phyloP scores from a whole-genome alignment of 2,113 vertebrate genomes.

The Dasyprocta punctata region DNA sequence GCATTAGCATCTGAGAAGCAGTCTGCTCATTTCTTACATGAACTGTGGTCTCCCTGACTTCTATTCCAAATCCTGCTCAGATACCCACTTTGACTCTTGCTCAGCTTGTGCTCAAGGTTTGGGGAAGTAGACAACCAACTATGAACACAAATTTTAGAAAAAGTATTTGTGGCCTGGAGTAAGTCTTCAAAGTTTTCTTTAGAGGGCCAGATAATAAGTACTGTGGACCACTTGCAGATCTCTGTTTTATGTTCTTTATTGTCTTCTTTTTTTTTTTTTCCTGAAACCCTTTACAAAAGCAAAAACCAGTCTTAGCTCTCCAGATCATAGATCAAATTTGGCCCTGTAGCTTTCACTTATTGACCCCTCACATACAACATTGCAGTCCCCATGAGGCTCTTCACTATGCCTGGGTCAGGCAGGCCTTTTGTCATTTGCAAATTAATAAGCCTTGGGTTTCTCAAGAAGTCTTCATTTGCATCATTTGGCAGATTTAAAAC shows the following conservation, averaged over 20 bases:
- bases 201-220: not conserved
- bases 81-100: not conserved
- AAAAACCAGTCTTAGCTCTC: constrained; percentile 18
- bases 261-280: not conserved
- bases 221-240: not conserved
- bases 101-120: not conserved
- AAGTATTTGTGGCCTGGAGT: not conserved
- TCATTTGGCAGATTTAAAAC: constrained; percentile 93
- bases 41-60: not conserved
- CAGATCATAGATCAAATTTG: not conserved
- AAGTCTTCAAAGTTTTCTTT: not conserved
- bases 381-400: not conserved
- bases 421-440: not conserved
- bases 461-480: rapidly evolving
- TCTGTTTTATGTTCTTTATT: not conserved
- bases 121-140: not conserved
- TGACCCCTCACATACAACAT: not conserved
- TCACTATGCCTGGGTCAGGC: not conserved
- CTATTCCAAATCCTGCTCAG: not conserved
- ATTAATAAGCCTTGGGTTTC: not conserved
- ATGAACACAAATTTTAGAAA: not conserved
- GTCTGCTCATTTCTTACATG: not conserved
- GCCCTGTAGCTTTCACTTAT: not conserved
- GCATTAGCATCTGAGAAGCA: not conserved
- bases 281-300: not conserved